Conservation (phyloP, 2,797 vertebrate genomes). For the Acestrorhynchus altus region DNA sequence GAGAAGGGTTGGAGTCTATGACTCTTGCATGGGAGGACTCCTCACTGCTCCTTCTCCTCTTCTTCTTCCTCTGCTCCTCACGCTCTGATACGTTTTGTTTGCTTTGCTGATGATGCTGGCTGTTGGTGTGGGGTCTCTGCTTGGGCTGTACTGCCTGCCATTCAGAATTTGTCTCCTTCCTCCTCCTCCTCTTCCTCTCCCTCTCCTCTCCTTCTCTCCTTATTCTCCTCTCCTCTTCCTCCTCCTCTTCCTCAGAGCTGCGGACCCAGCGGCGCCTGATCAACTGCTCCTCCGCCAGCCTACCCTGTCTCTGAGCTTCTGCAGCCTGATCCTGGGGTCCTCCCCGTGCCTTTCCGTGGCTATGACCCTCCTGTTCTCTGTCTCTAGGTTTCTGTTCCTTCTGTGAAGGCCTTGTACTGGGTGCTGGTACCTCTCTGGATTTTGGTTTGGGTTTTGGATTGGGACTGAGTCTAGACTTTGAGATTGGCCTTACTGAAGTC, state of each 20-base stretch:
- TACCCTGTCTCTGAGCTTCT: constrained; percentile 74
- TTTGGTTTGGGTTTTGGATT: constrained; percentile 64
- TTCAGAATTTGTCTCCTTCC: constrained; percentile 53
- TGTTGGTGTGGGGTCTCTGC: constrained; percentile 62
- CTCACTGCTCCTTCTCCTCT: constrained; percentile 44
- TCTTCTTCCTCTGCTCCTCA: constrained; percentile 46
- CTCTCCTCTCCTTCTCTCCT: constrained; percentile 42
- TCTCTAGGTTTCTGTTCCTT: constrained; percentile 64
- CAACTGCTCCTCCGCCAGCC: constrained; percentile 73
- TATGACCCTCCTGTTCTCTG: constrained; percentile 67
- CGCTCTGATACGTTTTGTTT: constrained; percentile 36
- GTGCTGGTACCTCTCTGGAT: constrained; percentile 49
- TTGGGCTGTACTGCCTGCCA: constrained; percentile 59
- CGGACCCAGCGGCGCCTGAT: constrained; percentile 56
- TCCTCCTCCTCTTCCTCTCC: constrained; percentile 45
- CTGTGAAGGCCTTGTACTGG: constrained; percentile 58
- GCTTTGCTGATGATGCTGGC: constrained; percentile 49
- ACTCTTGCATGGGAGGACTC: constrained; percentile 42
- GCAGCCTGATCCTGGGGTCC: constrained; percentile 65
- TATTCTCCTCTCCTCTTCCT: constrained; percentile 33
- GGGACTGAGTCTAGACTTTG: constrained; percentile 55
- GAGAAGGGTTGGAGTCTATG: constrained; percentile 53
- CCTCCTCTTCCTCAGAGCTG: constrained; percentile 52
- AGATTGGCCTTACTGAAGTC: constrained; percentile 47
- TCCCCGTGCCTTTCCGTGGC: constrained; percentile 70